Evolutionary conservation across 2,888 invertebrate genomes (phyloP).

Genomic region (Prenolepis imparis): DNA sequence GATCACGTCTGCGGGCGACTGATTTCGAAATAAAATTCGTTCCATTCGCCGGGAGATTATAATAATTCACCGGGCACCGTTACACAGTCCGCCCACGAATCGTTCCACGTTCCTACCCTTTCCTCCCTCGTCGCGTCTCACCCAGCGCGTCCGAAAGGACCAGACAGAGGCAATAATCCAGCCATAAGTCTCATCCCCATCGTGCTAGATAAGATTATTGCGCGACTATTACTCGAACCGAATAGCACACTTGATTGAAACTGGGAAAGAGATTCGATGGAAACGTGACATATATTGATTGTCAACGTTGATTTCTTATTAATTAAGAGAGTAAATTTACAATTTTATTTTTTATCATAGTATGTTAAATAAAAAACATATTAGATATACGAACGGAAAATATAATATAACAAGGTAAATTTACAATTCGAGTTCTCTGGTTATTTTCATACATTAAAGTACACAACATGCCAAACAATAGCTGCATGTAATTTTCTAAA

Average conservation of each 20-base stretch:
- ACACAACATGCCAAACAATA: neutral
- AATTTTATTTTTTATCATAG: neutral
- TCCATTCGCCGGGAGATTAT: constrained; percentile 67
- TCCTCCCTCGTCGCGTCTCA: constrained; percentile 4
- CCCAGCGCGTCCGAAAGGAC: constrained; percentile 26
- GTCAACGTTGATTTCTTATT: neutral
- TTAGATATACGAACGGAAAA: neutral
- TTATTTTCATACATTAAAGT: neutral
- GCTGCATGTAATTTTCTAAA: constrained; percentile 27
- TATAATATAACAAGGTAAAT: neutral
- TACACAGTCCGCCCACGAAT: constrained; percentile 63
- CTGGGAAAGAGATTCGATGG: neutral
- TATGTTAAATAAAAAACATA: neutral
- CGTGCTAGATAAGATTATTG: constrained; percentile 51
- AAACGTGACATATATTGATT: neutral
- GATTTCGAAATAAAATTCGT: constrained; percentile 77
- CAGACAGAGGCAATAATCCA: constrained; percentile 53
- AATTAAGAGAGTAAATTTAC: neutral
- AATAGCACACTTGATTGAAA: constrained; percentile 23
- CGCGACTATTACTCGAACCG: constrained; percentile 39
- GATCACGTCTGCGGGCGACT: constrained; percentile 77
- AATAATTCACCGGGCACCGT: constrained; percentile 68
- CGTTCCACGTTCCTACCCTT: constrained; percentile 25
- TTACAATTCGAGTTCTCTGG: neutral
- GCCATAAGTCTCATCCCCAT: constrained; percentile 43